Evolutionary conservation across 1,140 invertebrate genomes (phyloP).

Genomic region (Stenopsyche tienmushanensis): DNA sequence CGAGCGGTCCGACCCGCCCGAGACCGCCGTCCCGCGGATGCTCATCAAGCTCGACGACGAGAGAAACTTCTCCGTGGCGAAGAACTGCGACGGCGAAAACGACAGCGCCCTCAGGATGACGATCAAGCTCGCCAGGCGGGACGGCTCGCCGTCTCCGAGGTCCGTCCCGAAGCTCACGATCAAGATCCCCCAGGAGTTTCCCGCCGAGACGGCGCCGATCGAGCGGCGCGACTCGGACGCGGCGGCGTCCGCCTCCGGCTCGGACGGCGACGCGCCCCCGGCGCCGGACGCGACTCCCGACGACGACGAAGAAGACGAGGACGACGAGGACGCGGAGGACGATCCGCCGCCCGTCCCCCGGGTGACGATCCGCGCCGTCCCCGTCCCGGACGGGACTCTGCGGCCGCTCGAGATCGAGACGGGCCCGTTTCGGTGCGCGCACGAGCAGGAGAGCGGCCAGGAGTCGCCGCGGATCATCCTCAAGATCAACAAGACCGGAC

Average conservation of each 20-base stretch:
- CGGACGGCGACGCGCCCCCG: constrained; percentile 4
- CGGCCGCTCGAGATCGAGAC: constrained; percentile 54
- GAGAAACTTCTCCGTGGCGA: background rate
- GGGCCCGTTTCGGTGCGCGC: constrained; percentile 44
- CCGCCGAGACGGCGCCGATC: constrained; percentile 1
- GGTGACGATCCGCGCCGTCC: constrained; percentile 41
- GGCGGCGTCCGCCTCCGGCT: background rate
- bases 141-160: constrained; percentile 42
- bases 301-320: background rate
- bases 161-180: constrained; percentile 55
- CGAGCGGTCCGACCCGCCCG: constrained; percentile 33
- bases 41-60: constrained; percentile 48
- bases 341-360: constrained; percentile 30
- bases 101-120: constrained; percentile 34
- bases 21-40: constrained; percentile 52
- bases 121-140: constrained; percentile 45
- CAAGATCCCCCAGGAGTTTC: constrained; percentile 41
- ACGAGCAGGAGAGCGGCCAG: constrained; percentile 50
- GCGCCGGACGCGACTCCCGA: background rate
- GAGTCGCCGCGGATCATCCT: constrained; percentile 56
- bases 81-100: background rate
- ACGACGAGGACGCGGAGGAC: background rate
- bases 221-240: background rate
- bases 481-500: constrained; percentile 57
- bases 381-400: constrained; percentile 48